Evolutionary conservation across 2,113 vertebrate genomes (phyloP), one percentile per base, ranked within the genome.

Genomic region (Rhadina sibilatrix): DNA sequence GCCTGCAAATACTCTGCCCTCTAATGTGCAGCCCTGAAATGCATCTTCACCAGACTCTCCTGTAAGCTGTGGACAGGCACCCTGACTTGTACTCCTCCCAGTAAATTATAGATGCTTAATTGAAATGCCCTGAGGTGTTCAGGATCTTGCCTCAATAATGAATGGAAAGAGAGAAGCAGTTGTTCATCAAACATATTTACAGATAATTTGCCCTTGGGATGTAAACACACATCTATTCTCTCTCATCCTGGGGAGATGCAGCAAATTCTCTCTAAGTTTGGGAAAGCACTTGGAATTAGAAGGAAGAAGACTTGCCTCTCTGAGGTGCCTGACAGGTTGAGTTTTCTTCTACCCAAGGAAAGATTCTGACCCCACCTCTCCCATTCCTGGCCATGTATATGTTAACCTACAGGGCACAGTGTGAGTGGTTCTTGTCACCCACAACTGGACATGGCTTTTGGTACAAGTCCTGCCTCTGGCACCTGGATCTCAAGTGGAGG

Each of bases 371-470:
- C 12, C 6, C 25, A 28, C 2, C 5, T 76, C 27, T 65, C 72
- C 27, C 15, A 11, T 46, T 70, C 31, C 33, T 70, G 19, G 15
- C 37, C 37, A 56, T n/a, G 1, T 40, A 4, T 50, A 10, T 35
- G 35, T 44, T 79, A 37, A 49, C 7, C 10, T 57, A 1, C 28
- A 82, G 25, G 16, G 10, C 8, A n/a, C 35, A 59, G 7, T n/a
- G 38, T 50, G n/a, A 63, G 21, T 2, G 0, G 7, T 53, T 47
- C 12, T 23, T 88, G 40, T 60, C 59, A 28, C 9, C 9, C 5
- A 16, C 25, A 3, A 2, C 2, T 50, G 33, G 44, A 46, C 0
- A 0, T 68, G 35, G 7, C 25, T 87, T 69, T 42, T 12, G n/a
- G 13, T 44, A 13, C 0, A 3, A 91, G 31, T 44, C 35, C 30